These are phyloP conservation scores for Eucidaris tribuloides DNA, from an alignment of 35 echinoderm and acorn worm species.

Conservation along the genomic window DNA sequence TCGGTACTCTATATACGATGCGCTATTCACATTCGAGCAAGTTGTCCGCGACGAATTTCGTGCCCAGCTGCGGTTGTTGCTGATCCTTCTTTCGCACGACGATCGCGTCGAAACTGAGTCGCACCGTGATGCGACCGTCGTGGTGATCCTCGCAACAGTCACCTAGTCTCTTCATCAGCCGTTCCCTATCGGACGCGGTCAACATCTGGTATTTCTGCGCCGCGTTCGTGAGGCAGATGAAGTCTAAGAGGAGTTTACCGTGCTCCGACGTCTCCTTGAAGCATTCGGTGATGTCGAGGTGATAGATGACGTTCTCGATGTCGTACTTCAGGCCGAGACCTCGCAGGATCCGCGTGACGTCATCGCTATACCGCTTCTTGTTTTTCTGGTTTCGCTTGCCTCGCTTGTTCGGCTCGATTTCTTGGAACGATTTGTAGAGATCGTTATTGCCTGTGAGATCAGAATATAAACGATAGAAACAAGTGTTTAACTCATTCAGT, in stretches of 20 bases:
- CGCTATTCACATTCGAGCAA: too few species aligned
- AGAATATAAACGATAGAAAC: too few species aligned
- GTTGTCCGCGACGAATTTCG: too few species aligned
- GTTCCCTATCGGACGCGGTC: constrained; percentile 44
- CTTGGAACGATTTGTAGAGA: constrained; percentile 62
- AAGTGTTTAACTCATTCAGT: too few species aligned
- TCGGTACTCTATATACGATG: too few species aligned
- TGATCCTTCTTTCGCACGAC: constrained; percentile 32
- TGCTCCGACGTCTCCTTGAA: constrained; percentile 51
- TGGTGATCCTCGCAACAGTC: constrained; percentile 42
- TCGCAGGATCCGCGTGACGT: constrained; percentile 65
- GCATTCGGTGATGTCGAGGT: constrained; percentile 75
- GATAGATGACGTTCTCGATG: constrained; percentile 70
- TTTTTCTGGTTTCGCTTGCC: constrained; percentile 50
- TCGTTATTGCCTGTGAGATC: constrained; percentile 66
- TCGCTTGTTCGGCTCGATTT: constrained; percentile 56
- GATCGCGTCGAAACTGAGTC: constrained; percentile 75
- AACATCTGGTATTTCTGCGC: constrained; percentile 71
- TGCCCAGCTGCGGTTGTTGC: too few species aligned
- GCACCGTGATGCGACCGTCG: constrained; percentile 48
- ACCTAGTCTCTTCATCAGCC: constrained; percentile 55
- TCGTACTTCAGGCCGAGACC: constrained; percentile 47
- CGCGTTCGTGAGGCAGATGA: constrained; percentile 91
- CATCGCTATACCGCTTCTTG: constrained; percentile 81
- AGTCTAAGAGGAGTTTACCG: constrained; percentile 76